Evolutionary conservation across 2,797 vertebrate genomes (phyloP).

Genomic region (Squalus acanthias): DNA sequence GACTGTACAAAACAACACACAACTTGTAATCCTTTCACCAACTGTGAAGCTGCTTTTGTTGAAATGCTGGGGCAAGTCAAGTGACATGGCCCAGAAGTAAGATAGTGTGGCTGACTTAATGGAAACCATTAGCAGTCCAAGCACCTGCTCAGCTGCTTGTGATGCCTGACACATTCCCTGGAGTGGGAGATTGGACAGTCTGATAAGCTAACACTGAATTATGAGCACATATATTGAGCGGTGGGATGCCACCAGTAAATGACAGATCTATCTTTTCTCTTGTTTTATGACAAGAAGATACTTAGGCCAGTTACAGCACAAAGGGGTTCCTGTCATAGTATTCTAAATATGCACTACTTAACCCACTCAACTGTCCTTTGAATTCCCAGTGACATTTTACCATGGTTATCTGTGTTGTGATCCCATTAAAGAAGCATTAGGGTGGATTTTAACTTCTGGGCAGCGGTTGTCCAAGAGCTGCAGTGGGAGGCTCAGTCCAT

Average conservation of each 20-base stretch:
- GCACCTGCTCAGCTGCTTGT: slow-evolving; percentile 59
- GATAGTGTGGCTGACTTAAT: slow-evolving; percentile 66
- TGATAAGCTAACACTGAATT: slow-evolving; percentile 73
- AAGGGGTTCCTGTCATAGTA: slow-evolving; percentile 42
- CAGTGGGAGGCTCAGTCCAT: not conserved
- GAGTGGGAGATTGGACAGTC: slow-evolving; percentile 63
- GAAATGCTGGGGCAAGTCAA: not conserved
- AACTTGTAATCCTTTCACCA: not conserved
- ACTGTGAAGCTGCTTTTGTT: slow-evolving; percentile 10
- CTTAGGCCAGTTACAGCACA: slow-evolving; percentile 48
- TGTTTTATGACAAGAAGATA: slow-evolving; percentile 53
- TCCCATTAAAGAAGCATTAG: not conserved
- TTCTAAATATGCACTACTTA: slow-evolving; percentile 6
- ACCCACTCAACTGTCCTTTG: not conserved
- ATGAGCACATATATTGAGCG: slow-evolving; percentile 56
- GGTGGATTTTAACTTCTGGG: not conserved
- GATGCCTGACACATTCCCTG: slow-evolving; percentile 67
- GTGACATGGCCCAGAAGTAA: slow-evolving; percentile 46
- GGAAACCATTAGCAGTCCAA: slow-evolving; percentile 63
- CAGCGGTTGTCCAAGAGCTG: not conserved
- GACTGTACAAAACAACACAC: slow-evolving; percentile 23
- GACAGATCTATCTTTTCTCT: slow-evolving; percentile 64
- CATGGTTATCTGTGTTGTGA: not conserved
- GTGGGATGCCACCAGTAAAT: slow-evolving; percentile 62
- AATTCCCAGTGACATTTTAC: not conserved